Base-by-base conservation (phyloP, 2,113 vertebrate genomes). In the Vidua macroura region DNA sequence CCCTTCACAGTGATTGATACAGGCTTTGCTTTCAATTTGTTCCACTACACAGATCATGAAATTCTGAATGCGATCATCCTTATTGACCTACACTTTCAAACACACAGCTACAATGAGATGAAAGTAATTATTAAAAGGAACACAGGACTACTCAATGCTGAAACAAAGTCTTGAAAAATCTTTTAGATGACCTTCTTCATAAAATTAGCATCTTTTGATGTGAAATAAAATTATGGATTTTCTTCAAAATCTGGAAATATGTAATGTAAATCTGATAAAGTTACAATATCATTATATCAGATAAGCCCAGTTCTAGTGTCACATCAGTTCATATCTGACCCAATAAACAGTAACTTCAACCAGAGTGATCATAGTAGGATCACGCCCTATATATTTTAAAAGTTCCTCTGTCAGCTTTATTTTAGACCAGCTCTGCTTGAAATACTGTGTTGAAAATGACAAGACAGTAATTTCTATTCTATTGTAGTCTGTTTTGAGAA, bases 11-110 rank as follows among this genome's bases (percentile, higher is more conserved):
- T 99, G 99, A 99, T 99, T 99, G 99, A 99, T 99, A 99, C 98
- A 98, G 98, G 98, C 98, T 98, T 98, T 98, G 98, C 99, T 99
- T 99, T 99, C 98, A 99, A 99, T 99, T 99, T 99, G 99, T 99
- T 99, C 99, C 99, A 99, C 98, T 99, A 99, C 98, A 99, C 98
- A 99, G 98, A 99, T 99, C 98, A 99, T 98, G 98, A 99, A 99
- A 99, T 98, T 98, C 98, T 98, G 98, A 98, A 98, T 98, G 98
- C 97, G 98, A 98, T 98, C 98, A 98, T 98, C 98, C 98, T 99
- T 98, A 98, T 98, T 99, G 98, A 99, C 98, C 98, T 98, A 98
- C 98, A 98, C 98, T 98, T 98, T 98, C 98, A 98, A 98, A 98
- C 97, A 97, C 97, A 97, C 95, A 15, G 98, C 98, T 98, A 98